A percentile compares a stretch with the other conserved stretches of the same genome.
phyloP scores from a whole-genome alignment of 2,888 invertebrate species.

The Hemistola chrysoprasaria region DNA sequence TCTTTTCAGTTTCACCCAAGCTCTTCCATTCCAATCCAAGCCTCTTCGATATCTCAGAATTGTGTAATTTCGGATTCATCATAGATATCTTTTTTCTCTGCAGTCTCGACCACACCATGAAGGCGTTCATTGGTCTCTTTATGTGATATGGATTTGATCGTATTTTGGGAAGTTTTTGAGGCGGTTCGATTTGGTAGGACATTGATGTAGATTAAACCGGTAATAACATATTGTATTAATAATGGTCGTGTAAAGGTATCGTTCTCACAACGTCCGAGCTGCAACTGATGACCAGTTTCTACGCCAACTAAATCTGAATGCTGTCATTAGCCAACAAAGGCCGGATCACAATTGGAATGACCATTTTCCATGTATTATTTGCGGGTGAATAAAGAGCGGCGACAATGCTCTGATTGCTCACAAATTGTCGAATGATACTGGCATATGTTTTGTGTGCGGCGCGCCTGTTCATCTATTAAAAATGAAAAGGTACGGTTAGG shows the following conservation, averaged over 20 bases:
- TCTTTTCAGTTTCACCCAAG: constrained; percentile 88
- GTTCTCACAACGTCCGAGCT: constrained; percentile 50
- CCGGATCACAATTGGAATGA: constrained; percentile 70
- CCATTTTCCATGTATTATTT: constrained; percentile 81
- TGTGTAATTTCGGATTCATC: constrained; percentile 90
- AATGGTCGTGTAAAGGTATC: constrained; percentile 29
- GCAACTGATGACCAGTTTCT: constrained; percentile 66
- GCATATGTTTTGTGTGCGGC: constrained; percentile 74
- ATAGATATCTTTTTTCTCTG: constrained; percentile 92
- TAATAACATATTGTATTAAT: too few relatives aligned
- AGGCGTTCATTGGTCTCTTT: constrained; percentile 98
- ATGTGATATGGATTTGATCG: constrained; percentile 85
- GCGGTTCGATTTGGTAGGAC: constrained; percentile 60
- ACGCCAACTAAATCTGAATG: constrained; percentile 65
- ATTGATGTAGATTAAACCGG: constrained; percentile 34
- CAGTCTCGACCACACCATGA: constrained; percentile 98
- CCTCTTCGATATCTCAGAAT: constrained; percentile 91
- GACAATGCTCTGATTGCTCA: constrained; percentile 81
- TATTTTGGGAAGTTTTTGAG: constrained; percentile 77
- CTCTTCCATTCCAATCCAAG: constrained; percentile 94
- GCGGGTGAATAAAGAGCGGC: constrained; percentile 80
- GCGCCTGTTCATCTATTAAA: constrained; percentile 73
- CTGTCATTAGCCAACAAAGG: constrained; percentile 79
- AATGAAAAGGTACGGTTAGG: constrained; percentile 22
- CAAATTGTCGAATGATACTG: constrained; percentile 82